Percentiles rank a stretch among this genome's conserved stretches.
phyloP scores from a whole-genome alignment of 2,113 vertebrate genomes.

The Etheostoma cragini region DNA sequence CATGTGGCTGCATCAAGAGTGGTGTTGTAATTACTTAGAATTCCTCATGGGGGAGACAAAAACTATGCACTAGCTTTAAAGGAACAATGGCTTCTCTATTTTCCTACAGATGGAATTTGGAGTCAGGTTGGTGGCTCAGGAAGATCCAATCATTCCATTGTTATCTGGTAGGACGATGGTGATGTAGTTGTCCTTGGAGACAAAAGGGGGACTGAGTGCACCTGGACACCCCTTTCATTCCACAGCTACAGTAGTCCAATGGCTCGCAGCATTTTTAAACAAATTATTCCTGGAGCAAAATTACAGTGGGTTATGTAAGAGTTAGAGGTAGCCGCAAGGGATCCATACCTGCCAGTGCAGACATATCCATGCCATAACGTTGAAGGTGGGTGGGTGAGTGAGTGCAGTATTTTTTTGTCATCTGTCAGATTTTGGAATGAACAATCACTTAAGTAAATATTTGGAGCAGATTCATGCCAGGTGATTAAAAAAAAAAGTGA shows the following conservation, averaged over 20 bases:
- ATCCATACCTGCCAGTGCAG: conserved; percentile 52
- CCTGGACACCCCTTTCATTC: conserved; percentile 57
- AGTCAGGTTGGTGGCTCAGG: conserved; percentile 61
- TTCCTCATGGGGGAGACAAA: no score
- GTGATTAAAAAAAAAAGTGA: conserved; percentile 1
- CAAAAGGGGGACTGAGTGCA: conserved; percentile 57
- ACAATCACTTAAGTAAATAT: conserved; percentile 36
- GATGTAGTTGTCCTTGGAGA: conserved; percentile 71
- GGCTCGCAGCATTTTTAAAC: conserved; percentile 26
- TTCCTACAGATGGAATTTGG: conserved; percentile 65
- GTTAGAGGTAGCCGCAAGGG: conserved; percentile 30
- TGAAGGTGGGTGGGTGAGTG: conserved; percentile 25
- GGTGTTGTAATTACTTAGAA: no score
- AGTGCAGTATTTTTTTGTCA: conserved; percentile 51
- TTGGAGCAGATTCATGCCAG: conserved; percentile 24
- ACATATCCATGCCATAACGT: conserved; percentile 52
- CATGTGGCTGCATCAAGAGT: no score
- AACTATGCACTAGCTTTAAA: not conserved
- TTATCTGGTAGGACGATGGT: conserved; percentile 68
- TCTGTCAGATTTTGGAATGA: conserved; percentile 54
- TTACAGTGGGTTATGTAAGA: conserved; percentile 45
- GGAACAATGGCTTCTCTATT: conserved; percentile 68
- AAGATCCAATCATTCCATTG: conserved; percentile 75
- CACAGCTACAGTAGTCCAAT: conserved; percentile 15
- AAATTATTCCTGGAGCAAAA: conserved; percentile 49